Base-by-base conservation (phyloP, 2,888 invertebrate species). In the Leptinotarsa peninsularis region DNA sequence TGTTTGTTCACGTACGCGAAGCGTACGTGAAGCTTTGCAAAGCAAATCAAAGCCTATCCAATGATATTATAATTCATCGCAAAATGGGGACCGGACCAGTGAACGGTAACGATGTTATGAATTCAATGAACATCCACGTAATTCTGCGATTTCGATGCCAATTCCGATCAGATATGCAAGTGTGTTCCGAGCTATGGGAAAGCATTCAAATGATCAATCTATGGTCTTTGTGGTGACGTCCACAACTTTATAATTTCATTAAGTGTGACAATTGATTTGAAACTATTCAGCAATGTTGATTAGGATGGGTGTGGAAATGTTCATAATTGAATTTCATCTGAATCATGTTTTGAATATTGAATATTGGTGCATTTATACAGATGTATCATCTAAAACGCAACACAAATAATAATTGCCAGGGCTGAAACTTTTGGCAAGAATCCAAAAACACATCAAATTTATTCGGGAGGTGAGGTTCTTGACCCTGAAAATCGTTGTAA, bases 161-260 rank as follows among this genome's bases (percentile, higher is more conserved):
- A 58, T 58, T 23, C 14, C 23, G 27, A 58, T 58, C 58, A 58
- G 58, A 58, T 27, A 58, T 58, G 58, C 58, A 58, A 58, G 27
- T 58, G 58, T 14, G 58, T 58, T 58, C 10, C 18, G 18, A 10
- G 10, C 54, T 18, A 58, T 15, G 58, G 58, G 3, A 4, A 58
- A 23, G 58, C 58, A 58, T 58, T 17, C 0, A 14, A 58, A 58
- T 23, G 58, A 23, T 58, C 58, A 58, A 58, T 58, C 23, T 58
- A 58, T 23, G 58, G 58, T 23, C 58, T 58, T 27, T 58, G 58
- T 23, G 23, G 58, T 58, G 4, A 23, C 58, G 21, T 27, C 58
- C 58, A 58, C 27, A 15, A 58, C 58, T 58, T 58, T 23, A 58
- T 58, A 2, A 58, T 17, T 58, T 17, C 58, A 58, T 58, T 58